Evolutionary conservation across 2,113 vertebrate genomes (phyloP), one percentile per base, ranked within the genome.

Genomic region (Triplophysa dalaica): DNA sequence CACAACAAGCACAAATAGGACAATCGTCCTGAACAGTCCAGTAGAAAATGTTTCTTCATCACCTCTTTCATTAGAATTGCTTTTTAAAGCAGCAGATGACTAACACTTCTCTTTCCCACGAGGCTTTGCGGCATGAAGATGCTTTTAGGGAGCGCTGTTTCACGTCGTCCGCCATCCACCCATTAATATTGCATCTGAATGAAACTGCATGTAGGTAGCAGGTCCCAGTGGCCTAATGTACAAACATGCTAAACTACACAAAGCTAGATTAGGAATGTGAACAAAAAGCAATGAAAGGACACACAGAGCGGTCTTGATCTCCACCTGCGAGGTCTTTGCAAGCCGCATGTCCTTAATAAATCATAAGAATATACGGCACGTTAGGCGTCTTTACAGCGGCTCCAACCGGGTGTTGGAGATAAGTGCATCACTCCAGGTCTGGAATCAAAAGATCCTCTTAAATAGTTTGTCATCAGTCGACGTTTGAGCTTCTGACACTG

Each of bases 151-250:
- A 74, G 22, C 43, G 2, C 77, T 74, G 66, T 73, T 81, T 73
- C 77, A 56, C 81, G 33, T 68, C 75, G 79, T 83, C 76, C 60
- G 64, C 79, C 64, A 26, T 64, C 43, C 29, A 13, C 6, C 82
- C 83, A 92, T 93, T 74, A 93, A 92, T 92, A 91, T 90, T 93
- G 86, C 85, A 93, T 62, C 70, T 76, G 45, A 82, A 85, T 87
- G 79, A 90, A 91, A 86, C 83, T 82, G 86, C 79, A 83, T 84
- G 78, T 77, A 82, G 83, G 60, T 85, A 79, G 83, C 83, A 50
- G 77, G 61, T 78, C 56, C 64, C 73, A 75, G 50, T 84, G 80
- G 85, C 78, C 87, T 82, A 86, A 88, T 88, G 87, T 82, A 87
- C 60, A 83, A 83, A 70, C 13, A 19, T 83, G 82, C 77, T 72